phyloP scores from a whole-genome alignment of 2,888 invertebrate genomes.

The Tineola bisselliella region DNA sequence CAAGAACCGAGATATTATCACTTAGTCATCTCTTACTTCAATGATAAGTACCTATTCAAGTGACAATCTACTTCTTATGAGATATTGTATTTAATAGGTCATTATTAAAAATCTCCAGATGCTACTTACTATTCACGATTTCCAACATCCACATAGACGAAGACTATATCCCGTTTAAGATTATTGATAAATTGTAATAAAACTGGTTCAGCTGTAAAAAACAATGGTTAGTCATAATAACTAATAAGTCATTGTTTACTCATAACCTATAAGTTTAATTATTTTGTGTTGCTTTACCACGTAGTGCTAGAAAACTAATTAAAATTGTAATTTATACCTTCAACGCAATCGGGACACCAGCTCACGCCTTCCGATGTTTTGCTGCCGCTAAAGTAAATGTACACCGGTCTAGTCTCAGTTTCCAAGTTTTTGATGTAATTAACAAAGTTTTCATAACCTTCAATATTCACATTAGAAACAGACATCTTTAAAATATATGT shows the following conservation, averaged over 20 bases:
- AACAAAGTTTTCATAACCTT: conserved; percentile 72
- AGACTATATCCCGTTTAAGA: conserved; percentile 70
- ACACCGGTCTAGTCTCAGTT: conserved; percentile 36
- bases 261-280: no score
- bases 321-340: conserved; percentile 61
- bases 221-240: not conserved
- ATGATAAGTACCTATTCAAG: no score
- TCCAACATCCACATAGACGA: conserved; percentile 83
- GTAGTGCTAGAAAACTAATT: not conserved
- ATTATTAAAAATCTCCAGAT: no score
- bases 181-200: conserved; percentile 73
- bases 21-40: no score
- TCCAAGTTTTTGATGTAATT: conserved; percentile 65
- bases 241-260: no score
- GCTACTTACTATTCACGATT: conserved; percentile 75
- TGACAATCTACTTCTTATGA: no score
- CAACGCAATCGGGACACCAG: conserved; percentile 91
- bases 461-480: conserved; percentile 32
- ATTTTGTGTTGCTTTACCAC: no score
- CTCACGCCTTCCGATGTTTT: conserved; percentile 74
- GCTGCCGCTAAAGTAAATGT: conserved; percentile 74
- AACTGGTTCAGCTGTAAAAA: conserved; percentile 77
- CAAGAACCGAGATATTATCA: no score
- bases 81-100: no score
- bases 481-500: no score